These are phyloP conservation scores for Barbus barbus DNA, from an alignment of 2,113 vertebrate genomes.

Conservation along the genomic window DNA sequence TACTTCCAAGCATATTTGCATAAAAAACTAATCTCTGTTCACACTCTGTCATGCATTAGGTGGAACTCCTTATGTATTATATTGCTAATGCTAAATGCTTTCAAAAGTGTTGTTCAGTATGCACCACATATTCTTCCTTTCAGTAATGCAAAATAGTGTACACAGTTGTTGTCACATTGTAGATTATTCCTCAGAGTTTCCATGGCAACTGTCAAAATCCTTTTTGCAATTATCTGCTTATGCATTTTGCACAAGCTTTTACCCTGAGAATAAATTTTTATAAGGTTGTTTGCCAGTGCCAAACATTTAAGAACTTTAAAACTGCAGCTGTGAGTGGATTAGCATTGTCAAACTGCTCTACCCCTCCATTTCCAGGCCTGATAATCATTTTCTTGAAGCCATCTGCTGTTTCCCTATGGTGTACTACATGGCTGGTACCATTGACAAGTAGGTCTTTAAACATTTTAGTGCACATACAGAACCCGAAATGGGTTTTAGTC, in stretches of 20 bases:
- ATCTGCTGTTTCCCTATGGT: conserved; percentile 99
- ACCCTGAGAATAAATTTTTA: conserved; percentile 6
- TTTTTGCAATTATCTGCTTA: neutral
- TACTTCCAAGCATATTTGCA: neutral
- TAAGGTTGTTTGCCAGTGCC: conserved; percentile 14
- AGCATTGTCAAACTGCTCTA: conserved; percentile 20
- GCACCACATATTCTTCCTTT: neutral
- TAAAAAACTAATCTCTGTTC: neutral
- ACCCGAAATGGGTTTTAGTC: neutral
- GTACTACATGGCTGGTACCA: conserved; percentile 98
- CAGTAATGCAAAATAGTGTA: neutral
- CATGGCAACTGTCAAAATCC: conserved; percentile 53
- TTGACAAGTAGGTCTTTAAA: conserved; percentile 90
- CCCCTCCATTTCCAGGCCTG: conserved; percentile 80
- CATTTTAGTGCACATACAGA: neutral
- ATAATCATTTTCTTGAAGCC: conserved; percentile 99
- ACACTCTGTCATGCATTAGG: neutral
- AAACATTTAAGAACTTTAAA: neutral
- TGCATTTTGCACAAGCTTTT: conserved; percentile 16
- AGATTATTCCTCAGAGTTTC: conserved; percentile 41
- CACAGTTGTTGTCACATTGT: too few species aligned
- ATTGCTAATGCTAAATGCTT: neutral
- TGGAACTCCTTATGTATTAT: neutral
- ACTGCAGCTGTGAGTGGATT: conserved; percentile 23
- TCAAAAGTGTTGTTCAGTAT: neutral